phyloP scores from a whole-genome alignment of 2,888 invertebrate species.

The Euphydryas editha region DNA sequence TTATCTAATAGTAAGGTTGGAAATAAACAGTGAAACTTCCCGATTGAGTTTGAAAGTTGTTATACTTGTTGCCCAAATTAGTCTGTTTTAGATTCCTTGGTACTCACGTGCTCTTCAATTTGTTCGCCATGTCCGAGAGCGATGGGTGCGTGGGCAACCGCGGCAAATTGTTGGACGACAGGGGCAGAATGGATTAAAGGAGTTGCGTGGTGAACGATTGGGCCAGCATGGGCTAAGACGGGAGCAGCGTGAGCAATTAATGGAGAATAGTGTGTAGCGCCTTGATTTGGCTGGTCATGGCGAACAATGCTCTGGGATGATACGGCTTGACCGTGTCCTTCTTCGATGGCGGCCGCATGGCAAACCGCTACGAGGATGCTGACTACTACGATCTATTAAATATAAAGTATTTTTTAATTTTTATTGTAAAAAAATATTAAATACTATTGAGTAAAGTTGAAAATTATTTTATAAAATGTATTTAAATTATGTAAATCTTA shows the following conservation, averaged over 20 bases:
- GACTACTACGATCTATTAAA: constrained; percentile 70
- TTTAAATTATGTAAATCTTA: constrained; percentile 52
- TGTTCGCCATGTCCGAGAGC: constrained; percentile 55
- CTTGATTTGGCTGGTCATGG: constrained; percentile 65
- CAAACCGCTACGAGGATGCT: constrained; percentile 72
- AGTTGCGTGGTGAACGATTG: constrained; percentile 49
- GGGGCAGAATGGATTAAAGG: constrained; percentile 56
- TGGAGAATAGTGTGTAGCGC: constrained; percentile 53
- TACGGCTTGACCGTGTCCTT: constrained; percentile 64
- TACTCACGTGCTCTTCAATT: constrained; percentile 48
- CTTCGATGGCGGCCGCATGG: constrained; percentile 71
- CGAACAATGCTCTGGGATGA: constrained; percentile 75
- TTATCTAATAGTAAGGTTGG: constrained; percentile 38
- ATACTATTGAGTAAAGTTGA: not conserved
- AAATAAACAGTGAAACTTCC: constrained; percentile 40
- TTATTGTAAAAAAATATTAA: not conserved
- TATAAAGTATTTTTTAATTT: constrained; percentile 10
- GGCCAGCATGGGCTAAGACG: constrained; percentile 48
- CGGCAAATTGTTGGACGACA: constrained; percentile 49
- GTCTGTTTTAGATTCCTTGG: constrained; percentile 11
- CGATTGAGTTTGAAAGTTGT: constrained; percentile 35
- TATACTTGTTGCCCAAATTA: constrained; percentile 21
- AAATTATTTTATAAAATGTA: constrained; percentile 2
- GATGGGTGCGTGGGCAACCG: constrained; percentile 54
- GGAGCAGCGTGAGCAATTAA: constrained; percentile 50